Evolutionary conservation across 1,140 invertebrate species (phyloP).

Genomic region (Brachionus koreanus): DNA sequence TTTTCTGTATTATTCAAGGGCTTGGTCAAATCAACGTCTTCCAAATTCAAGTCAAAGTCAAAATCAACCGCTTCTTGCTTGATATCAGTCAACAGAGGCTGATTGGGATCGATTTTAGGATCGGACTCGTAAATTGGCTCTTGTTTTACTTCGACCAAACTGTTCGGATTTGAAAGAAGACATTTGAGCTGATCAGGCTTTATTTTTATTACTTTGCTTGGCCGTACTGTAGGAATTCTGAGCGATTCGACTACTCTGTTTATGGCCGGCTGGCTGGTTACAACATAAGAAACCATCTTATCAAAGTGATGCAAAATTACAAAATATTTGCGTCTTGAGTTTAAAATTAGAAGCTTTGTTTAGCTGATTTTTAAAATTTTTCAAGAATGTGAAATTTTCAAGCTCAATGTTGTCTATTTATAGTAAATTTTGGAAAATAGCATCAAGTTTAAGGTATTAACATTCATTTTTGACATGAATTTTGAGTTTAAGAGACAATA

Average conservation of each 20-base stretch:
- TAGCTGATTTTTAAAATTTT: background rate
- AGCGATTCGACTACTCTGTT: background rate
- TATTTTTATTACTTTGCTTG: conserved; percentile 25
- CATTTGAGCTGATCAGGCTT: background rate
- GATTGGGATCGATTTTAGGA: background rate
- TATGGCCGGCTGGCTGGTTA: conserved; percentile 13
- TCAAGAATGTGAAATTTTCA: background rate
- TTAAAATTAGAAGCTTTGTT: background rate
- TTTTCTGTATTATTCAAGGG: background rate
- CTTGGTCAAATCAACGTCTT: conserved; percentile 24
- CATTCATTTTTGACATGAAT: background rate
- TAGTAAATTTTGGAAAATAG: background rate
- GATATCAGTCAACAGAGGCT: background rate
- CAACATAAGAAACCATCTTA: conserved; percentile 24
- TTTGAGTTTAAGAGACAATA: background rate
- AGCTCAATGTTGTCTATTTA: background rate
- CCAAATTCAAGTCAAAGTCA: conserved; percentile 22
- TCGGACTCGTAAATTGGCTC: background rate
- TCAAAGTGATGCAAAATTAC: background rate
- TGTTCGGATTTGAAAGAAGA: background rate
- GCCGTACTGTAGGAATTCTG: background rate
- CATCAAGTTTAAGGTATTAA: background rate
- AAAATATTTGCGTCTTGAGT: background rate
- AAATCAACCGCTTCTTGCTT: conserved; percentile 13
- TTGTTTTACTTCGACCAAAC: background rate